Conservation (phyloP, 2,888 invertebrate genomes). For the Ellobium chinense region DNA sequence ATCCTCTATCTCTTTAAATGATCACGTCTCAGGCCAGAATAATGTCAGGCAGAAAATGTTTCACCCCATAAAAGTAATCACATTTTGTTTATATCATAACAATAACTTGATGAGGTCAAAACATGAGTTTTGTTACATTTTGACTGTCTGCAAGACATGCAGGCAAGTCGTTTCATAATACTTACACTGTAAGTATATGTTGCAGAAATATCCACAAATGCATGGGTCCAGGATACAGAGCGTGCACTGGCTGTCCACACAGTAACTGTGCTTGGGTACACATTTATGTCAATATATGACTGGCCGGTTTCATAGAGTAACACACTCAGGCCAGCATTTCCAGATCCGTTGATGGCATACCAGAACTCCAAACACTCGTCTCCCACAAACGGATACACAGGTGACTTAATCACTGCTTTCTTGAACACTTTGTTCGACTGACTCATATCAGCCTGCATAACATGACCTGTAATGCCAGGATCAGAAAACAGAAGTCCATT, state of each 20-base stretch:
- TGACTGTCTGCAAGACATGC: no score
- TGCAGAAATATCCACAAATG: constrained; percentile 18
- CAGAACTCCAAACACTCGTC: constrained; percentile 36
- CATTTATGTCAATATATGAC: not conserved
- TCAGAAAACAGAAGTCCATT: no score
- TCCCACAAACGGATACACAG: constrained; percentile 19
- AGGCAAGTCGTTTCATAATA: no score
- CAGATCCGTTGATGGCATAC: constrained; percentile 21
- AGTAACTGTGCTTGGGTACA: no score
- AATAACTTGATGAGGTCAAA: not conserved
- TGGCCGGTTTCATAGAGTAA: not conserved
- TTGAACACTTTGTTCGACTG: not conserved
- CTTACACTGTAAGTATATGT: constrained; percentile 20
- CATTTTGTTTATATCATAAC: not conserved
- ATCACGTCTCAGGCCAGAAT: not conserved
- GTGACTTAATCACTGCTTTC: constrained; percentile 16
- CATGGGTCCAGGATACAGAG: not conserved
- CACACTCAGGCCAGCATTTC: not conserved
- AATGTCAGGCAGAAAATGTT: not conserved
- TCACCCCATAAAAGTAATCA: not conserved
- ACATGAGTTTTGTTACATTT: no score
- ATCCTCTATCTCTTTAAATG: no score
- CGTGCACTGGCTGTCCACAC: not conserved
- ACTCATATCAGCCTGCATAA: constrained; percentile 7
- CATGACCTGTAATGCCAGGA: no score